Conservation (phyloP, 2,888 invertebrate genomes). For the Xestia xanthographa region DNA sequence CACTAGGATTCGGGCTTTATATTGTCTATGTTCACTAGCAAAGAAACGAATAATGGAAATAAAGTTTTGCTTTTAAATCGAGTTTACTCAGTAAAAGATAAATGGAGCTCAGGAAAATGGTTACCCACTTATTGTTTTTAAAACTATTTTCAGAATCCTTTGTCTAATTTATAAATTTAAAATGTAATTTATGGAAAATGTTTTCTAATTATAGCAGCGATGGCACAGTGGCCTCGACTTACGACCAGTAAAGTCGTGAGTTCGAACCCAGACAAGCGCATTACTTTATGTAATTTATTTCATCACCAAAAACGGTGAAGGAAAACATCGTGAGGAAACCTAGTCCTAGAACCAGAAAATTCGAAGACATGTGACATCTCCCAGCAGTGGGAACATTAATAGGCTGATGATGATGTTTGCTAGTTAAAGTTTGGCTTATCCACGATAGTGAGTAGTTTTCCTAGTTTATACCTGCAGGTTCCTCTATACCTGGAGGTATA, state of each 20-base stretch:
- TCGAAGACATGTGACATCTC: too few relatives aligned
- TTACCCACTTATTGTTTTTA: neutral
- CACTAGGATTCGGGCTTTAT: slow-evolving; percentile 14
- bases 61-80: neutral
- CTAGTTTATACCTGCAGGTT: neutral
- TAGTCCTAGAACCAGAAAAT: too few relatives aligned
- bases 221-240: too few relatives aligned
- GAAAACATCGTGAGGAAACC: too few relatives aligned
- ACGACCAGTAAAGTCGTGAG: too few relatives aligned
- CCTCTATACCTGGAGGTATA: neutral
- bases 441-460: neutral
- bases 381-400: too few relatives aligned
- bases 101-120: slow-evolving; percentile 1
- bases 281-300: too few relatives aligned
- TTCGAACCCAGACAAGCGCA: too few relatives aligned
- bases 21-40: slow-evolving; percentile 37
- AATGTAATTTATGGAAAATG: neutral
- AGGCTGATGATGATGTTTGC: too few relatives aligned
- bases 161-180: neutral
- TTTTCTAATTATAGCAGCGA: neutral
- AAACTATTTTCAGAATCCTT: slow-evolving; percentile 1
- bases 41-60: slow-evolving; percentile 13
- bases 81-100: neutral
- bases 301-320: too few relatives aligned
- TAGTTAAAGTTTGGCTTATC: neutral